Evolutionary conservation across 2,113 vertebrate species (phyloP), one percentile per base, ranked within the genome.

Genomic region (Ageneiosus marmoratus): DNA sequence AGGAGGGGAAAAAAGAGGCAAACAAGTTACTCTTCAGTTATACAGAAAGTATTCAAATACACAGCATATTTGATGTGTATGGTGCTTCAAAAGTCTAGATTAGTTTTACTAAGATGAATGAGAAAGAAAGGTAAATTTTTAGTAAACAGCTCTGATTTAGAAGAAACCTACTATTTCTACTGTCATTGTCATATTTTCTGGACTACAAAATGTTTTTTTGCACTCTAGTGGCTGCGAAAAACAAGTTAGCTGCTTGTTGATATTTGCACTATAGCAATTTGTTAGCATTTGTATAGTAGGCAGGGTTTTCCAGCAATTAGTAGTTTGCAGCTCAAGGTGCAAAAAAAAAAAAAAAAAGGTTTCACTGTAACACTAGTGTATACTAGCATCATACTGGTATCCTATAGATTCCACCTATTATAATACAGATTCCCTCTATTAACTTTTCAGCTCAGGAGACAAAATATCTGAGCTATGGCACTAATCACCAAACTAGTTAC

Each of bases 1-100:
- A 94, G 91, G 93, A 90, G 93, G 85, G 86, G 88, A 72, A 85
- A 83, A 92, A 83, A 94, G 85, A 94, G 87, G 84, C 63, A 94
- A 80, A 91, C 78, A 90, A 89, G 80, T 94, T 93, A 93, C 87
- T 87, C 60, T 77, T 89, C 78, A 90, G 84, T 91, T 87, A 63
- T 78, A 82, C 60, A 76, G 5, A 41, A 41, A 7, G 65, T 67
- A 75, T 80, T 72, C 86, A 83, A 80, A 69, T n/a, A 74, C 74
- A 79, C 60, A 58, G 46, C 41, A 27, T 55, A 83, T 37, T 75
- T 37, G 34, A 67, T 55, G 80, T 74, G 70, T 15, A 27, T 60
- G 48, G 63, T 34, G 27, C 70, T 53, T 67, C 82, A 53, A 70
- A 65, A 77, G 80, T 56, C 62, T 58, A 44, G 24, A 18, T 63